These are phyloP conservation scores for Conomelus anceps DNA, from an alignment of 2,888 invertebrate genomes.

Conservation along the genomic window DNA sequence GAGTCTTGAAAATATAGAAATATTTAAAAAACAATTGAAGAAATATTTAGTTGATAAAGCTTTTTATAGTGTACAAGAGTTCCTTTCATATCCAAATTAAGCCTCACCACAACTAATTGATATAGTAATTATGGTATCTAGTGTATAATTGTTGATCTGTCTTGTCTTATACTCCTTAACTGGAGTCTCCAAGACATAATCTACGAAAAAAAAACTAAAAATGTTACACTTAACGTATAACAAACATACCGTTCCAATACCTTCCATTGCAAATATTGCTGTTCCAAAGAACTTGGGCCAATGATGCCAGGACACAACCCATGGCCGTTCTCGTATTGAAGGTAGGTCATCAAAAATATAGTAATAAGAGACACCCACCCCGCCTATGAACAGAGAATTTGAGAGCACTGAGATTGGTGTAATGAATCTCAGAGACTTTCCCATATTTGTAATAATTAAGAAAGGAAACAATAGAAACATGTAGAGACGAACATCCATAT, in stretches of 20 bases:
- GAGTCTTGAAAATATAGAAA: no score
- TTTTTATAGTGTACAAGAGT: no score
- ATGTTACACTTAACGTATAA: background rate
- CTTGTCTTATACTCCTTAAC: no score
- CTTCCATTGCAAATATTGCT: constrained; percentile 81
- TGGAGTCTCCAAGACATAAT: no score
- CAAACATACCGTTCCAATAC: constrained; percentile 65
- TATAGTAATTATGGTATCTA: no score
- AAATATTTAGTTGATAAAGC: no score
- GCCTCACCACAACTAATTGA: no score
- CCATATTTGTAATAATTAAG: constrained; percentile 61
- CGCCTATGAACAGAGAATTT: constrained; percentile 70
- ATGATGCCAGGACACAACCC: constrained; percentile 46
- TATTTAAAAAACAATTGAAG: no score
- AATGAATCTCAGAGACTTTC: constrained; percentile 67
- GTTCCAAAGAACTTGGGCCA: constrained; percentile 84
- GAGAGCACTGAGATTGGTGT: constrained; percentile 80
- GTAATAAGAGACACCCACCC: constrained; percentile 67
- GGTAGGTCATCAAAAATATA: constrained; percentile 61
- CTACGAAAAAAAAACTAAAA: background rate
- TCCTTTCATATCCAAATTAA: no score
- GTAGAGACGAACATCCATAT: constrained; percentile 46
- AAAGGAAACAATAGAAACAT: constrained; percentile 68
- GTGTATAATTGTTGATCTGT: no score
- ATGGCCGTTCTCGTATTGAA: constrained; percentile 46